Conservation (phyloP, 2,888 invertebrate species). For the Biston stratarius region DNA sequence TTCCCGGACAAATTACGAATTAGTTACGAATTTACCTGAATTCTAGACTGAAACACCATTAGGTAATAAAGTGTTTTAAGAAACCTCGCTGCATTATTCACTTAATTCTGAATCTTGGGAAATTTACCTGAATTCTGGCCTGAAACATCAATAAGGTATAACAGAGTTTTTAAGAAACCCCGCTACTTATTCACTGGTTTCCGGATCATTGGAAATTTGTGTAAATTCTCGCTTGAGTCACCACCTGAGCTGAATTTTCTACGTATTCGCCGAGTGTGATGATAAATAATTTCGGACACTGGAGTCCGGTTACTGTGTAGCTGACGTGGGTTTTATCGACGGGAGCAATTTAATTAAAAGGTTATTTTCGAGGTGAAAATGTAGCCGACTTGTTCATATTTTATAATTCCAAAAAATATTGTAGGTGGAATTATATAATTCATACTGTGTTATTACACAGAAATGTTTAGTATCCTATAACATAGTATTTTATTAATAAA, state of each 20-base stretch:
- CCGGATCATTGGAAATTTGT: neutral
- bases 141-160: too few species aligned
- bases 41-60: too few species aligned
- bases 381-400: neutral
- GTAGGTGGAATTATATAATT: too few species aligned
- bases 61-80: too few species aligned
- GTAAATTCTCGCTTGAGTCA: neutral
- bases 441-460: too few species aligned
- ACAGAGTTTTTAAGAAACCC: neutral
- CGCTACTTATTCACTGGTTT: neutral
- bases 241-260: neutral
- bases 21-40: too few species aligned
- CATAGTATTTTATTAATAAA: too few species aligned
- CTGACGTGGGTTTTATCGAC: slow-evolving; percentile 9
- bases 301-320: neutral
- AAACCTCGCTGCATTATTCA: too few species aligned
- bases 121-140: too few species aligned
- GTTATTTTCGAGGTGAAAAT: slow-evolving; percentile 4
- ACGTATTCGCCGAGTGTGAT: slow-evolving; percentile 3
- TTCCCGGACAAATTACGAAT: too few species aligned
- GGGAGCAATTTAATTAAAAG: slow-evolving; percentile 1
- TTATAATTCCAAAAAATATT: neutral
- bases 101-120: too few species aligned
- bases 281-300: slow-evolving; percentile 9
- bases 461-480: too few species aligned